phyloP scores from a whole-genome alignment of 2,113 vertebrate species.

The Nycticebus coucang region DNA sequence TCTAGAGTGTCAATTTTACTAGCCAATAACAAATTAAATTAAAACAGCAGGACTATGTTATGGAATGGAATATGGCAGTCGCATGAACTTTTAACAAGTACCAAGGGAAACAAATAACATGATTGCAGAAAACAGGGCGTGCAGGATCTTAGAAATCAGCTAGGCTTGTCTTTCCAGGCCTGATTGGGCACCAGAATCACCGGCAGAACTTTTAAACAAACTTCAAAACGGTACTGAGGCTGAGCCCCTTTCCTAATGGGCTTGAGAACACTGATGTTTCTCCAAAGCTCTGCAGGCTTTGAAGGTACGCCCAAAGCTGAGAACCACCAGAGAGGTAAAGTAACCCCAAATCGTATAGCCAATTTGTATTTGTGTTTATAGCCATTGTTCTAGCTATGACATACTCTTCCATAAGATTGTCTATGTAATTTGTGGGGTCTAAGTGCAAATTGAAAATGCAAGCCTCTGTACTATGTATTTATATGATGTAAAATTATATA shows the following conservation, averaged over 20 bases:
- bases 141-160: not conserved
- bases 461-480: not conserved
- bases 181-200: not conserved
- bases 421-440: not conserved
- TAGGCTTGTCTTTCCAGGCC: not conserved
- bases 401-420: not conserved
- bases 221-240: not conserved
- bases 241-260: not conserved
- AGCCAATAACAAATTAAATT: constrained; percentile 7
- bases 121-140: not conserved
- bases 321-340: not conserved
- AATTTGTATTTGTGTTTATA: not conserved
- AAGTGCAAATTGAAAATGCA: not conserved
- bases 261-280: not conserved
- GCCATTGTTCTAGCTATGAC: not conserved
- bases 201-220: not conserved
- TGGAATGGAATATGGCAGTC: not conserved
- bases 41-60: not conserved
- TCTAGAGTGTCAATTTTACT: not conserved
- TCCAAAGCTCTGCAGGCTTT: not conserved
- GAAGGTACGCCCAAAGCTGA: not conserved
- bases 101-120: not conserved
- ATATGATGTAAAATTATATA: too few species aligned
- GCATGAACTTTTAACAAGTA: not conserved
- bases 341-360: not conserved